Conservation (phyloP, 2,888 invertebrate genomes). For the Neoscelio sp. region DNA sequence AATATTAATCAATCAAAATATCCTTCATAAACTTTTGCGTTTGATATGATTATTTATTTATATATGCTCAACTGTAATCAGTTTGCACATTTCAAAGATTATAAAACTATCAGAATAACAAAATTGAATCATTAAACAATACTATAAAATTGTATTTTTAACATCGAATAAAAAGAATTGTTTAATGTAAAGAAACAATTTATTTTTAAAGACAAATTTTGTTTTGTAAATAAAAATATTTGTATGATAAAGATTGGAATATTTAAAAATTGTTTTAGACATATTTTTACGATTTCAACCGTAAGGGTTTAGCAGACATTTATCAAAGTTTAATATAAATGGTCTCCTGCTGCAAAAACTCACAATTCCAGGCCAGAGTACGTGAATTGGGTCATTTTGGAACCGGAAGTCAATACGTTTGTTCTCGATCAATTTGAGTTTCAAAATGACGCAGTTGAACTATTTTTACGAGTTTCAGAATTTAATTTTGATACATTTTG, state of each 20-base stretch:
- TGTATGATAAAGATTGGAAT: neutral
- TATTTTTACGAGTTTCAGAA: neutral
- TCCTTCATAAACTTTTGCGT: no score
- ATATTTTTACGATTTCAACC: neutral
- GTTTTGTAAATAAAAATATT: no score
- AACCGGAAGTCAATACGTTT: neutral
- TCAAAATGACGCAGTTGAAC: neutral
- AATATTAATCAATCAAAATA: no score
- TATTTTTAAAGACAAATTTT: no score
- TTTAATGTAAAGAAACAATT: no score
- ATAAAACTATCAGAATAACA: no score
- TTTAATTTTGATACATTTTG: no score
- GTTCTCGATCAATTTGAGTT: neutral
- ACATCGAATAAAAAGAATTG: no score
- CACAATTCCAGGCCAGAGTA: neutral
- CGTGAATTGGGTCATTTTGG: slow-evolving; percentile 15
- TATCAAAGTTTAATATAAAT: slow-evolving; percentile 9
- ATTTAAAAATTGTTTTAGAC: no score
- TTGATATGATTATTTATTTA: slow-evolving; percentile 20
- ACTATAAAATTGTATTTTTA: no score
- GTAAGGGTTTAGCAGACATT: slow-evolving; percentile 1
- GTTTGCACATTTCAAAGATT: no score
- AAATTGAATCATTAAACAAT: no score
- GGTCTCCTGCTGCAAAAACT: slow-evolving; percentile 12
- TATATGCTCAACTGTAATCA: slow-evolving; percentile 3